Evolutionary conservation across 1,140 invertebrate genomes (phyloP).

Genomic region (Platyscapa corneri): DNA sequence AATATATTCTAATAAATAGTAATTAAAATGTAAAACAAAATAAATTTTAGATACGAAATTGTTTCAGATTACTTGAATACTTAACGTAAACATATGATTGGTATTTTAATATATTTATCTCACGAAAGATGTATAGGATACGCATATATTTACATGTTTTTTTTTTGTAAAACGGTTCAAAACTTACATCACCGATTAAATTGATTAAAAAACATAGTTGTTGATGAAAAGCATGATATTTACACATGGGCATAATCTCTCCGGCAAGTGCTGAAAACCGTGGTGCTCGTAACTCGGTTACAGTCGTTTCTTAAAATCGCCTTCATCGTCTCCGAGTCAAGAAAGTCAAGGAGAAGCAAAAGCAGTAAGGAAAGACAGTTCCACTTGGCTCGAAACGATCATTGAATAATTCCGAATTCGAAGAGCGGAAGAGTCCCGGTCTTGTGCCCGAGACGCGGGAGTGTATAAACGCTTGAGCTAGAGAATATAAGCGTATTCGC

Average conservation of each 20-base stretch:
- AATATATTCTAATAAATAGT: no score
- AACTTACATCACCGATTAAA: not conserved
- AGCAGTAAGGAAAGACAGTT: not conserved
- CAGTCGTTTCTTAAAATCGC: not conserved
- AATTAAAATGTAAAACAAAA: no score
- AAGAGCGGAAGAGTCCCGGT: not conserved
- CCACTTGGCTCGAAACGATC: slow-evolving; percentile 34
- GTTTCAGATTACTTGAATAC: no score
- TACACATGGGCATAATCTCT: not conserved
- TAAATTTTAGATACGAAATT: no score
- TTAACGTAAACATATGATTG: no score
- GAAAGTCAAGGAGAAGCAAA: not conserved
- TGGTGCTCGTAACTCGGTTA: slow-evolving; percentile 1
- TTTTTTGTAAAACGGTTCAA: no score
- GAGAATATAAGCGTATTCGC: slow-evolving; percentile 25
- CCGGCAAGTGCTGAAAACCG: slow-evolving; percentile 46
- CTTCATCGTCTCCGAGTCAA: not conserved
- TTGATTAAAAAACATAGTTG: no score
- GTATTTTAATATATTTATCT: no score
- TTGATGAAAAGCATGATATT: not conserved
- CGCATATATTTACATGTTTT: no score
- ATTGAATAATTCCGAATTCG: slow-evolving; percentile 46
- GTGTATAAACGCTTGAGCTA: not conserved
- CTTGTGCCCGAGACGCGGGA: not conserved
- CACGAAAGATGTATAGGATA: no score